phyloP scores from a whole-genome alignment of 2,797 vertebrate species.

The Eulemur mongoz region DNA sequence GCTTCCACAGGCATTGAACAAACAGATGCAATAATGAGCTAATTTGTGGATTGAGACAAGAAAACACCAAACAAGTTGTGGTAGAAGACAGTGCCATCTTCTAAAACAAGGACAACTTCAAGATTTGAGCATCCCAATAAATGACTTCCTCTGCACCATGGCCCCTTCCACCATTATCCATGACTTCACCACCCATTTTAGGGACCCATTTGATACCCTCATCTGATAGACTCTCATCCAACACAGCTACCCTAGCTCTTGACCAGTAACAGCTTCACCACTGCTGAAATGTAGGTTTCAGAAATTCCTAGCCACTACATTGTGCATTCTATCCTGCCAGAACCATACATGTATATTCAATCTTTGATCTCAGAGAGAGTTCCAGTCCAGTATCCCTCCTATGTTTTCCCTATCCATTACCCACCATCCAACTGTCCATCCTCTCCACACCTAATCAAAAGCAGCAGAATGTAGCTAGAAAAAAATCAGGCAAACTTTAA shows the following conservation, averaged over 20 bases:
- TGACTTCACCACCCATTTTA: background rate
- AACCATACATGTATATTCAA: background rate
- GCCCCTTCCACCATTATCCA: background rate
- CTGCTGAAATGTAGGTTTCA: background rate
- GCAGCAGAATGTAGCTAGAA: background rate
- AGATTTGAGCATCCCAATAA: background rate
- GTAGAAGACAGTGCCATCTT: background rate
- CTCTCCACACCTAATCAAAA: background rate
- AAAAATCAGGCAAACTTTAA: background rate
- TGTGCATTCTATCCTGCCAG: background rate
- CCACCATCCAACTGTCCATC: background rate
- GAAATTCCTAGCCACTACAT: background rate
- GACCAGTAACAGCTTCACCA: background rate
- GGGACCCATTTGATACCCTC: background rate
- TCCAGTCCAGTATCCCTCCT: background rate
- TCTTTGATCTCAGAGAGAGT: background rate
- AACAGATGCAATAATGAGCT: background rate
- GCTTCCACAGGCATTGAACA: background rate
- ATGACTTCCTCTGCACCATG: background rate
- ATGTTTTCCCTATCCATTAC: background rate
- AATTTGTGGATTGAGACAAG: background rate
- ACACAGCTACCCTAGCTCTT: background rate
- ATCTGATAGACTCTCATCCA: background rate
- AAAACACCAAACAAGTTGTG: background rate
- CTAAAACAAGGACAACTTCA: background rate